Evolutionary conservation across 53 echinoderm and acorn worm species (phyloP), one percentile per base, ranked within the genome.

Genomic region (Henricia sp.): DNA sequence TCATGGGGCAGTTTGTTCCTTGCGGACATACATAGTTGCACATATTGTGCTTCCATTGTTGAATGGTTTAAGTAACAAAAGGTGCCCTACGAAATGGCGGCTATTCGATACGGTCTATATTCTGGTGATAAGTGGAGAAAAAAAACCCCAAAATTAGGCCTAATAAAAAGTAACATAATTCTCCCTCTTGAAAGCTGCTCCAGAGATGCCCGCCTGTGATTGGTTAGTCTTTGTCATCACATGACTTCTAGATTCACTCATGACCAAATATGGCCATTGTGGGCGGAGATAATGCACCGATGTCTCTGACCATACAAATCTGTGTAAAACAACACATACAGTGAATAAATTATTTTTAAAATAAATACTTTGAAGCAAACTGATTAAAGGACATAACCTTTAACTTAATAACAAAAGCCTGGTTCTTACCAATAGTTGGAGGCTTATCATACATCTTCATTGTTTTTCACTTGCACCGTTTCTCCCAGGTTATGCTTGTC

Each of bases 401-500:
- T 13, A 44, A 44, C 44, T 44, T 44, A 53, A 17, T 21, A 17
- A 6, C 19, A 53, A 17, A 29, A 19, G 62, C 40, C 67, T 38
- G 67, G 67, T 3, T 17, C 70, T 70, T 70, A 70, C 70, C 70
- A 32, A 28, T 12, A 19, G 4, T 14, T 23, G 0, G 10, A 39
- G 1, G 12, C 46, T 70, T 46, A 42, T 43, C 12, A 37, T 28
- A 51, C 57, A 30, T 94, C 94, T 3, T 91, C 91, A 29, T 89
- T 89, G 41, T 94, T 88, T 4, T 57, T 89, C 2, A 94, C 88
- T 14, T 91, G 96, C 12, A 90, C 88, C 0, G 70, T 29, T 43
- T 70, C 67, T 10, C 96, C 96, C 17, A 96, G 83, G 50, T 88
- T 84, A 29, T 73, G 91, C 53, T 75, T 96, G 59, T 91, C 96